Evolutionary conservation across 2,888 invertebrate genomes (phyloP), one percentile per base, ranked within the genome.

Genomic region (Hipparchia sbordonii): DNA sequence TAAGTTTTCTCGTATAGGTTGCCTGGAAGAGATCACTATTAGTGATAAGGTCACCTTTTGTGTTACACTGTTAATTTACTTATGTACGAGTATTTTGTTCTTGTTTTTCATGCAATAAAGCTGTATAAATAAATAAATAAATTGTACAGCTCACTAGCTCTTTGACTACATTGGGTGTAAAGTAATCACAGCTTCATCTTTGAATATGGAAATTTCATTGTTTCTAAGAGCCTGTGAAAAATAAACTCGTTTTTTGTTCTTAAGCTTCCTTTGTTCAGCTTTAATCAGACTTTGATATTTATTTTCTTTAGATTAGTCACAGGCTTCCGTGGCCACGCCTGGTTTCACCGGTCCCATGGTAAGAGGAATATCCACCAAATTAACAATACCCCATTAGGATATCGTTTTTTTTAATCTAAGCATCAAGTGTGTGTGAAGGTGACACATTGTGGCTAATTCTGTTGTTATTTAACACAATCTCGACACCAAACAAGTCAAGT

Each of bases 141-240:
- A 23, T 23, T 23, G 23, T 23, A 23, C 0, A 23, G 23, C 23
- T 65, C 65, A 33, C 65, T 7, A 65, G 9, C 52, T 52, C 65
- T 65, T 65, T 6, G 52, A 6, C 1, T 52, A 65, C 2, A 2
- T 23, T 13, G n/a, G 46, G 62, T 45, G 59, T 68, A 33, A 60
- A 57, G 57, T 56, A 72, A 74, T 63, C 68, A 57, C 51, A 54
- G 33, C 54, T 48, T 67, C 48, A 48, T 48, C 45, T 62, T 59
- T 74, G 56, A 61, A 63, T 70, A 74, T 74, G 74, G 51, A 74
- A 67, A 67, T 72, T 68, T 70, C 74, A 74, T 74, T 74, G 74
- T 74, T 65, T 70, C 63, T 60, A 23, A 63, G 63, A 60, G 52
- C 13, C 23, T 73, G 72, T 67, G 72, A 72, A 70, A 74, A 72